Evolutionary conservation across 2,797 vertebrate genomes (phyloP), one percentile per base, ranked within the genome.

Genomic region (Sebastes baramenuke): DNA sequence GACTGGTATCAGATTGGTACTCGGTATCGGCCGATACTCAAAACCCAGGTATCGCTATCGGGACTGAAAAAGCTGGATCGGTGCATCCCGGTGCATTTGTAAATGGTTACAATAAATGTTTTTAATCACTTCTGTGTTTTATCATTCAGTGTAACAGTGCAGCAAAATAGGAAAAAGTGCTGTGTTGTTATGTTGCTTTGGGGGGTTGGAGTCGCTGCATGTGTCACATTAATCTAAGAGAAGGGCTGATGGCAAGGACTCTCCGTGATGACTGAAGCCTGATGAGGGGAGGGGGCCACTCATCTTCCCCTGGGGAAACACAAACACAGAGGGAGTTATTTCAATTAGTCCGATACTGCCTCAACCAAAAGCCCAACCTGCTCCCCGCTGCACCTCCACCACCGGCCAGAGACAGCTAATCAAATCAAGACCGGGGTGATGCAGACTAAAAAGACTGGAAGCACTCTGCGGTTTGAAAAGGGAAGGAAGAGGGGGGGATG

Each of bases 331-430:
- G 88, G 83, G 89, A 89, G 90, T 90, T 87, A 77, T 90, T 93
- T 94, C 92, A 94, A 95, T 95, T 94, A 94, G 91, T 80, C 76
- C 81, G 80, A 93, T 80, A 83, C 59, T 12, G 69, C 82, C 56
- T 56, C 78, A 84, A 91, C 90, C 87, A 89, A 93, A 87, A 86
- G 83, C 75, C 84, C 77, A 34, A 79, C 82, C 89, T 90, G 79
- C 85, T 84, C 80, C 77, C 82, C 1, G 34, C 87, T 79, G 82
- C 85, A 86, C 77, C 56, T 84, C 77, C 69, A 66, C 78, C 74
- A 42, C 73, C 8, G 36, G 69, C 88, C 80, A 80, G 80, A 82
- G 72, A 82, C 68, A 52, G 59, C 82, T 91, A 93, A 93, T 94
- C 90, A 93, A 93, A 90, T 93, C 84, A 88, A 85, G 86, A 77